These are phyloP conservation scores for Crotophaga sulcirostris DNA, from an alignment of 2,113 vertebrate species.

Conservation along the genomic window DNA sequence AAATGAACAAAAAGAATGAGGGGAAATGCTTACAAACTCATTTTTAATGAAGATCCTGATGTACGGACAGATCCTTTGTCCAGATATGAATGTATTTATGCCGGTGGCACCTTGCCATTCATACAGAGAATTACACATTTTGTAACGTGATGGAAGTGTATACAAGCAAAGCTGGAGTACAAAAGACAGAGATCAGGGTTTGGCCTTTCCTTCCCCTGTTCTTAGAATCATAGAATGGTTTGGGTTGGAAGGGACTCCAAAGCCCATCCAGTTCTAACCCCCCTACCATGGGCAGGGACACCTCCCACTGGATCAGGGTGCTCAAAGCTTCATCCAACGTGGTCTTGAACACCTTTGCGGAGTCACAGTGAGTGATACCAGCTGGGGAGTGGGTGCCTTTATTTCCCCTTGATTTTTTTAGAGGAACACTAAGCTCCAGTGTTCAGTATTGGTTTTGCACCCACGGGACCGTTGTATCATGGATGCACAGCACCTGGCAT, in stretches of 20 bases:
- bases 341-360: neutral
- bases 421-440: neutral
- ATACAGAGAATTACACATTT: neutral
- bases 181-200: constrained; percentile 11
- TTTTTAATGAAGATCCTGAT: constrained; percentile 37
- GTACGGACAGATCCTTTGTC: constrained; percentile 26
- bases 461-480: rapidly evolving
- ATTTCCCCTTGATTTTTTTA: neutral
- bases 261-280: no score
- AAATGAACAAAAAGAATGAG: constrained; percentile 24
- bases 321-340: no score
- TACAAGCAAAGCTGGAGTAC: neutral
- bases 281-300: no score
- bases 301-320: no score
- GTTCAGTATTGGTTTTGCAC: neutral
- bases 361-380: neutral
- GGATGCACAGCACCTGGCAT: neutral
- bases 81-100: constrained; percentile 25
- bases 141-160: neutral
- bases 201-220: constrained; percentile 41
- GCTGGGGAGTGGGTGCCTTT: neutral
- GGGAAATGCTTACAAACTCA: constrained; percentile 21
- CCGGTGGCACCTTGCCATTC: constrained; percentile 26
- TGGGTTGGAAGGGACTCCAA: no score
- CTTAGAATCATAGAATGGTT: neutral